phyloP scores from a whole-genome alignment of 2,113 vertebrate species.

The Zosterops pallidus region DNA sequence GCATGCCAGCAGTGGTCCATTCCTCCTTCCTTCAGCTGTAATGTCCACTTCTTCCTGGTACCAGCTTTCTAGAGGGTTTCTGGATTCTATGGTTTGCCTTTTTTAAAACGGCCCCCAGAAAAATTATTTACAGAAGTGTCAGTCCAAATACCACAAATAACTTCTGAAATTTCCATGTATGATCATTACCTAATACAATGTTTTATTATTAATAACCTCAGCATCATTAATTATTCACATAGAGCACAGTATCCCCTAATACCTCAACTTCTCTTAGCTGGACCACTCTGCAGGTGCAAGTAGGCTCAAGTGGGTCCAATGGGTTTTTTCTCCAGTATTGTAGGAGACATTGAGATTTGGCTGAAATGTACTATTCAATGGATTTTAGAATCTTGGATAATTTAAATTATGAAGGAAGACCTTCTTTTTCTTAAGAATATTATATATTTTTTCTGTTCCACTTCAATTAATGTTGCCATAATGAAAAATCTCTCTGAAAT shows the following conservation, averaged over 20 bases:
- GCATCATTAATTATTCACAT: background rate
- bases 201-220: background rate
- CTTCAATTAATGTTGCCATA: background rate
- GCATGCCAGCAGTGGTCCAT: background rate
- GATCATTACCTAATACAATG: background rate
- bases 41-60: background rate
- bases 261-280: background rate
- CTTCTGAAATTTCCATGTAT: background rate
- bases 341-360: background rate
- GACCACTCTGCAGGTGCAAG: background rate
- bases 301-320: background rate
- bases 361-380: background rate
- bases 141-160: background rate
- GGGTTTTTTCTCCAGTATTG: background rate
- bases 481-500: background rate
- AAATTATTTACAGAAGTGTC: background rate
- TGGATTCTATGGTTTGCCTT: background rate
- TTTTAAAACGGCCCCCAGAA: background rate
- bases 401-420: background rate
- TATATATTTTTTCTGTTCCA: background rate
- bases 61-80: background rate
- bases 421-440: background rate
- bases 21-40: background rate
- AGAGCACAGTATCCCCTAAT: background rate
- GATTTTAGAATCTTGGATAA: background rate